phyloP scores from a whole-genome alignment of 2,797 vertebrate species.

The Eulemur rubriventer region DNA sequence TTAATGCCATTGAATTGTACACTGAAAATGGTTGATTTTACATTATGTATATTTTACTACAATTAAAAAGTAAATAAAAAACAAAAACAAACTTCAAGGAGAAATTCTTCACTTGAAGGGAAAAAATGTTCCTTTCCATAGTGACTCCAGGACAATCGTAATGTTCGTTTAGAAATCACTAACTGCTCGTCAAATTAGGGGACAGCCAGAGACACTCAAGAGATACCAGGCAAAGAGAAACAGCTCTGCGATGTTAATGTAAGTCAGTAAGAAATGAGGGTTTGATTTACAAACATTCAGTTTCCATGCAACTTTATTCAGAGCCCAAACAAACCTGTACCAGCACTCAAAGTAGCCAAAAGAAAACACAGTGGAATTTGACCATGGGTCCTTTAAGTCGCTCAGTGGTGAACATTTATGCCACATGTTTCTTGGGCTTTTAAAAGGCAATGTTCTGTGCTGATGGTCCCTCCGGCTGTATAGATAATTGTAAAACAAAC shows the following conservation, averaged over 20 bases:
- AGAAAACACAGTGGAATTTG: conserved; percentile 61
- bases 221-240: not conserved
- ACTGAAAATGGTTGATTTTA: not conserved
- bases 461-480: conserved; percentile 76
- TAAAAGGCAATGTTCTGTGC: conserved; percentile 83
- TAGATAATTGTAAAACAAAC: conserved; percentile 88
- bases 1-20: not conserved
- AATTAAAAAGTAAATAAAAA: not conserved
- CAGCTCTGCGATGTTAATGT: not conserved
- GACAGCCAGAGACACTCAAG: not conserved
- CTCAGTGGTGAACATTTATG: conserved; percentile 76
- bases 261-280: not conserved
- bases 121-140: not conserved
- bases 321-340: not conserved
- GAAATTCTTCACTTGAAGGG: not conserved
- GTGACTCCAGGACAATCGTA: not conserved
- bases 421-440: conserved; percentile 78
- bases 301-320: not conserved
- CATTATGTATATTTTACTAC: not conserved
- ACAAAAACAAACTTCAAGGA: not conserved
- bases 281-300: not conserved
- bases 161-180: conserved; percentile 38
- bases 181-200: not conserved
- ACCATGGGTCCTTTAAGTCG: conserved; percentile 74
- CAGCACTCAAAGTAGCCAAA: not conserved